Evolutionary conservation across 2,888 invertebrate genomes (phyloP).

Genomic region (Melanostoma scalare): DNA sequence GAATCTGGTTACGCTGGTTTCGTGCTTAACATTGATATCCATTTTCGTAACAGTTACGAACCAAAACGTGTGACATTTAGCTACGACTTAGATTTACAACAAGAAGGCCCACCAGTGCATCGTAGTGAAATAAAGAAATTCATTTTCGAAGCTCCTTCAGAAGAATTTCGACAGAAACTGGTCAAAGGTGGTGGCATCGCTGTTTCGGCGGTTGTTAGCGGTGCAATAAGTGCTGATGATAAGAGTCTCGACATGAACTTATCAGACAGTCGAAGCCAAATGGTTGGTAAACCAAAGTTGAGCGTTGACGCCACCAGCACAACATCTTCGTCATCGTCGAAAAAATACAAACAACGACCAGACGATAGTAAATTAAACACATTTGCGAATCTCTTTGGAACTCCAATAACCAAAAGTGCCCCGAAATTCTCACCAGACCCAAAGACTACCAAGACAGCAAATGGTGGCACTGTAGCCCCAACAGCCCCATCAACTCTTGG

Average conservation of each 20-base stretch:
- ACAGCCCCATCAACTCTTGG: slow-evolving; percentile 24
- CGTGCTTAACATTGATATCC: slow-evolving; percentile 93
- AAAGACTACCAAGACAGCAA: slow-evolving; percentile 52
- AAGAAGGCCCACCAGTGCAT: slow-evolving; percentile 87
- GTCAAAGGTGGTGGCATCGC: slow-evolving; percentile 92
- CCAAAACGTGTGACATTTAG: slow-evolving; percentile 91
- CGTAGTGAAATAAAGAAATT: slow-evolving; percentile 91
- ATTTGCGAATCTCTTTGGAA: slow-evolving; percentile 92
- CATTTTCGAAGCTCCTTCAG: slow-evolving; percentile 92
- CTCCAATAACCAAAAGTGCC: slow-evolving; percentile 89
- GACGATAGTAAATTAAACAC: slow-evolving; percentile 85
- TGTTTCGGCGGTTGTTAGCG: slow-evolving; percentile 76
- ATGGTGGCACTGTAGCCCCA: slow-evolving; percentile 49
- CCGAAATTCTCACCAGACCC: slow-evolving; percentile 82
- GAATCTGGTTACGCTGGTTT: slow-evolving; percentile 99
- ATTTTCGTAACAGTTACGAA: slow-evolving; percentile 93
- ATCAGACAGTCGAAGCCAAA: slow-evolving; percentile 84
- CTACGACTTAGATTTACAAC: slow-evolving; percentile 93
- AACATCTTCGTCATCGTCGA: slow-evolving; percentile 76
- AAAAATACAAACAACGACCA: slow-evolving; percentile 85
- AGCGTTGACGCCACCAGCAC: slow-evolving; percentile 74
- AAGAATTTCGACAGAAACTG: slow-evolving; percentile 94
- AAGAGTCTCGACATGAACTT: slow-evolving; percentile 83
- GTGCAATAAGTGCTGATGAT: slow-evolving; percentile 80
- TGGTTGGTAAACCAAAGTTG: slow-evolving; percentile 88